These are phyloP conservation scores for Melanotaenia nigrans DNA, from an alignment of 2,797 vertebrate species.

Conservation along the genomic window DNA sequence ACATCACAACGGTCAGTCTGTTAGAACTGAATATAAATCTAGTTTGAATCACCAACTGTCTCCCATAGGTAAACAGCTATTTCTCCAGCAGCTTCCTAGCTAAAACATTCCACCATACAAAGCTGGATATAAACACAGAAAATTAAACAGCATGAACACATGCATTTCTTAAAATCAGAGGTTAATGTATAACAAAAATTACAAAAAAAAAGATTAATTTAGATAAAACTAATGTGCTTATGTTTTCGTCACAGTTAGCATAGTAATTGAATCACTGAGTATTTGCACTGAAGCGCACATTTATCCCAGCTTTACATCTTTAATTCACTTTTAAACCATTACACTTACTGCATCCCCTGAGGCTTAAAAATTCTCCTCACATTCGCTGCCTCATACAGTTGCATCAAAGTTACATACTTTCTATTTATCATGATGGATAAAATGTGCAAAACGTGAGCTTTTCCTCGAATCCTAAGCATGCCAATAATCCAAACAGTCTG, in stretches of 20 bases:
- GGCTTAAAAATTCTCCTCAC: too few species aligned
- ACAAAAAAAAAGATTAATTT: neutral
- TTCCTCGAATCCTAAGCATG: neutral
- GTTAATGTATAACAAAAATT: too few species aligned
- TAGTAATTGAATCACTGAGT: too few species aligned
- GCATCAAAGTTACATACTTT: too few species aligned
- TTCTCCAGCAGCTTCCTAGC: neutral
- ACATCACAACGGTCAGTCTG: conserved; percentile 36
- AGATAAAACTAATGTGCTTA: neutral
- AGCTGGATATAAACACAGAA: neutral
- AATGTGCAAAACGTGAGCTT: neutral
- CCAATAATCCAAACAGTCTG: neutral
- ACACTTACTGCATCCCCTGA: too few species aligned
- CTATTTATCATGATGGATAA: neutral
- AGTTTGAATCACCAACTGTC: conserved; percentile 33
- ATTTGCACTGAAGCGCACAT: too few species aligned
- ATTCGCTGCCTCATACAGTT: too few species aligned
- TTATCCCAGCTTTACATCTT: too few species aligned
- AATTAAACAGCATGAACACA: neutral
- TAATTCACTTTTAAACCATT: too few species aligned
- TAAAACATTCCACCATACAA: neutral
- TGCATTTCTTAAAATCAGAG: neutral
- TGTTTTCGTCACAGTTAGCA: too few species aligned
- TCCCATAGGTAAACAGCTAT: conserved; percentile 1
- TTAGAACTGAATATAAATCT: conserved; percentile 48